Evolutionary conservation across 1,140 invertebrate genomes (phyloP), one percentile per base, ranked within the genome.

Genomic region (Danaus plexippus): DNA sequence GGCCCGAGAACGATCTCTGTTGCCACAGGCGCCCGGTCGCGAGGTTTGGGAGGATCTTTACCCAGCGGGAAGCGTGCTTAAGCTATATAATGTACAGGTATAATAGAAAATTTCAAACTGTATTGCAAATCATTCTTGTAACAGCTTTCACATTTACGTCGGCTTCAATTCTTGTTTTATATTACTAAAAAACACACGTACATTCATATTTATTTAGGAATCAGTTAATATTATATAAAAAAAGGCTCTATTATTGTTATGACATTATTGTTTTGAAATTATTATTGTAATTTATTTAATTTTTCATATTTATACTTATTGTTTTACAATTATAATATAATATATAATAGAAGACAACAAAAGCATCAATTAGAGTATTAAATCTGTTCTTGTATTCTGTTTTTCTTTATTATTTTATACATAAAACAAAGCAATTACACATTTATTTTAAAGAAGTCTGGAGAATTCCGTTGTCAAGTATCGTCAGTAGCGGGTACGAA

Each of bases 11-110:
- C 90, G 90, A 12, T 90, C 89, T 5, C 84, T 95, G 1, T 88
- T 95, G 6, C 91, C 91, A 32, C 88, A 94, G 15, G 89, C 89
- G 15, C 92, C 92, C 0, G 91, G 91, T 2, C 88, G 87, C 1
- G 92, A 94, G 65, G 92, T 93, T 52, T 94, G 93, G 92, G 94
- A 95, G 69, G 93, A 94, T 71, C 85, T 95, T 2, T 93, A 92
- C 77, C 93, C 93, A 5, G 89, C 91, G 42, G 94, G 94, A 32
- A 94, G 92, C 68, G 93, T 95, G 52, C 80, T 95, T 0, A 93
- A 94, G 71, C 90, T 95, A 9, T 92, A 90, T 59, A 93, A 92
- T 54, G 90, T 92, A 15, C 92, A 93, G 86, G 92, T 93, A 82
- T 74, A 50, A 48, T 41, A 42, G 15, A 9, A 9, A 32, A 42